Base-by-base conservation (phyloP, 2,113 vertebrate species). In the Callorhinus ursinus region DNA sequence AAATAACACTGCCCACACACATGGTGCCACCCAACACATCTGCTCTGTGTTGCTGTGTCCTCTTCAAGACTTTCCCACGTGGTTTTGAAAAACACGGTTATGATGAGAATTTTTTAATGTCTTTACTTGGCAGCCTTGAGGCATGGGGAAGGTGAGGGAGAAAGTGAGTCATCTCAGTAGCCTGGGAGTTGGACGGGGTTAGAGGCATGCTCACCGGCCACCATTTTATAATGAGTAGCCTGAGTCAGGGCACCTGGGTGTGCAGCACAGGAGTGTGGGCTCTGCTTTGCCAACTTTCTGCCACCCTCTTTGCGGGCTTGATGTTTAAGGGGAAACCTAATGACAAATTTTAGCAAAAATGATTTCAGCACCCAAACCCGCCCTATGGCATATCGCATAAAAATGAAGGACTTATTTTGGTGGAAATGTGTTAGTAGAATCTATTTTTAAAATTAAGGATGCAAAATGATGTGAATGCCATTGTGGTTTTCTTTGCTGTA, bases 391-490 rank as follows among this genome's bases (percentile, higher is more conserved):
- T 21, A 74, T 7, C 2, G 7, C 5, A 7, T 39, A 46, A 46
- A 46, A 46, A 46, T 9, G 31, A n/a, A 79, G 39, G 33, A 5
- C 69, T 74, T 65, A 11, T 14, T 49, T 36, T 11, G 31, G 55
- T 24, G 53, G 81, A 14, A 93, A 61, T 7, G 1, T 16, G 33
- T 51, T 33, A 42, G 7, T 2, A 36, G 33, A 42, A 6, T 42
- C 10, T 0, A 4, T 24, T 49, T 57, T 55, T 3, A 33, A 46
- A 33, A 39, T 1, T 12, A 55, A 77, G 39, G 21, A 11, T 1
- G 6, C 3, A 33, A 1, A 18, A 21, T 0, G 3, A 2, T 4
- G 21, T 12, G 65, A 8, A 1, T 4, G 3, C 5, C 4, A 0
- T 0, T 0, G 53, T 26, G 63, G 42, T 1, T 14, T 69, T 36